phyloP scores from a whole-genome alignment of 2,888 invertebrate genomes.

The Drosophila meridiana region DNA sequence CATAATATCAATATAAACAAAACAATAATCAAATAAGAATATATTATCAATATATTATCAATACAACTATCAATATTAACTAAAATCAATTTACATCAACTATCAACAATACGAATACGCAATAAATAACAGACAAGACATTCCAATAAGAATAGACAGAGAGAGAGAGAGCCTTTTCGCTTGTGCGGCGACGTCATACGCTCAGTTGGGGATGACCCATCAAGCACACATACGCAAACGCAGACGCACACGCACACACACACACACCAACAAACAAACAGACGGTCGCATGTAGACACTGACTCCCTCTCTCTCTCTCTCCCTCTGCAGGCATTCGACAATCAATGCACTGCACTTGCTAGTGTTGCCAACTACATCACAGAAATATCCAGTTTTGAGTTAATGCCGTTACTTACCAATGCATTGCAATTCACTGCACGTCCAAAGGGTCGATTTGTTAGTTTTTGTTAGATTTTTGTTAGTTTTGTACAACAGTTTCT shows the following conservation, averaged over 20 bases:
- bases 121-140: not conserved
- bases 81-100: not conserved
- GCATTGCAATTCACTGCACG: not conserved
- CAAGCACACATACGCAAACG: not conserved
- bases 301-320: not conserved
- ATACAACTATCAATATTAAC: not conserved
- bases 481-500: not conserved
- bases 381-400: not conserved
- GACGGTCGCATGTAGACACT: too few species aligned
- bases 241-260: not conserved
- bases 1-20: not conserved
- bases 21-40: not conserved
- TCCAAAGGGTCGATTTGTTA: not conserved
- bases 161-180: not conserved
- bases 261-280: not conserved
- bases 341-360: not conserved
- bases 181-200: constrained; percentile 4
- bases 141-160: not conserved
- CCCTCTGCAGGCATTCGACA: not conserved
- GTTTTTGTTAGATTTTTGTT: not conserved
- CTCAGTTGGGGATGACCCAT: constrained; percentile 12
- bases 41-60: not conserved
- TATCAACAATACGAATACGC: not conserved
- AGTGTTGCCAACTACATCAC: not conserved
- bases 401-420: not conserved